phyloP scores from a whole-genome alignment of 2,797 vertebrate genomes.

The Uromys caudimaculatus region DNA sequence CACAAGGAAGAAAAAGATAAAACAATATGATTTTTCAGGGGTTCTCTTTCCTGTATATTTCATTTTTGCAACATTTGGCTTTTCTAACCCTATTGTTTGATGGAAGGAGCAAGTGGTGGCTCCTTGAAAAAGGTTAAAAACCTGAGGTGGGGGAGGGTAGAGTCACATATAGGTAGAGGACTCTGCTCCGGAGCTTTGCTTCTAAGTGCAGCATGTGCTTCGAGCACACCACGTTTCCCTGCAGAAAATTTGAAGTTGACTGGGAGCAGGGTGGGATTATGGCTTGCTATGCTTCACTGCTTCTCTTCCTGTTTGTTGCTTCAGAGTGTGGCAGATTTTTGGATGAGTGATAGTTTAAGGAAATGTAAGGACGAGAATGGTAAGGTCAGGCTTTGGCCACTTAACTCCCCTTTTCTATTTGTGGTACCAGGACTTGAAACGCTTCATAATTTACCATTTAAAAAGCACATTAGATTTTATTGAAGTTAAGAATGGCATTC shows the following conservation, averaged over 20 bases:
- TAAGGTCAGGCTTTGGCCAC: constrained; percentile 32
- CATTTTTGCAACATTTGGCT: constrained; percentile 60
- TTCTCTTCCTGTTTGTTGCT: constrained; percentile 59
- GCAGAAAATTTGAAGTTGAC: constrained; percentile 64
- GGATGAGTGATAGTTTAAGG: constrained; percentile 53
- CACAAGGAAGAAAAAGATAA: background rate
- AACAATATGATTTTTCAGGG: constrained; percentile 47
- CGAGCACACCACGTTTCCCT: background rate
- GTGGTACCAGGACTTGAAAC: constrained; percentile 28
- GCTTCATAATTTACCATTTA: constrained; percentile 17
- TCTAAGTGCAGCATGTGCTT: constrained; percentile 46
- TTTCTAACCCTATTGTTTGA: constrained; percentile 76
- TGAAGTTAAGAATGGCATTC: constrained; percentile 45
- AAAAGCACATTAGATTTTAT: constrained; percentile 42
- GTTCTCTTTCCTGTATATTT: constrained; percentile 59
- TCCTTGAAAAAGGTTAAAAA: constrained; percentile 65
- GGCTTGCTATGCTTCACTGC: constrained; percentile 32
- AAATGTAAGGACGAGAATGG: constrained; percentile 52
- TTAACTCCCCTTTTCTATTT: background rate
- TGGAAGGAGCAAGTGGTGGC: constrained; percentile 50
- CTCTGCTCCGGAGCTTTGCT: background rate
- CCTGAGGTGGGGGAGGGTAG: background rate
- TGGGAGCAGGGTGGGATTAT: constrained; percentile 45
- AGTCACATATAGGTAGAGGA: background rate
- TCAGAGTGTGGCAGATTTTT: constrained; percentile 61